Conservation (phyloP, 2,113 vertebrate genomes). For the Xenus cinereus region DNA sequence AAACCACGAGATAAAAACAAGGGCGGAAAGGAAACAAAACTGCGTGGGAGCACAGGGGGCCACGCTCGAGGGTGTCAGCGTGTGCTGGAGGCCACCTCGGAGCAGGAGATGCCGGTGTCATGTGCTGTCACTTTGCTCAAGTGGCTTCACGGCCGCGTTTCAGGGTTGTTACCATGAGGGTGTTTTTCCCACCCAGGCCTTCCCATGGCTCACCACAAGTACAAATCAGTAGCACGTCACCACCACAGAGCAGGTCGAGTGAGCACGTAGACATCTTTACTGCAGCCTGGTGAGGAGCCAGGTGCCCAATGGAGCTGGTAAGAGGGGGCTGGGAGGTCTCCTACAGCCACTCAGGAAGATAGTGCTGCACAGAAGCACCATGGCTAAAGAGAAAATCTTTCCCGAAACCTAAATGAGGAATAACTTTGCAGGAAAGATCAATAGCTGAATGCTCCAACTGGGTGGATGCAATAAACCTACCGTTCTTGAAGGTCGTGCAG, state of each 20-base stretch:
- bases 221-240: not conserved
- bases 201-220: not conserved
- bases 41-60: not conserved
- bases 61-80: accelerated
- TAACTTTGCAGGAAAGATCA: not conserved
- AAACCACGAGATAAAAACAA: not conserved
- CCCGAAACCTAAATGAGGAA: accelerated
- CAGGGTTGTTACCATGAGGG: not conserved
- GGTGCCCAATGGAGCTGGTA: accelerated
- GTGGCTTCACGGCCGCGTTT: not conserved
- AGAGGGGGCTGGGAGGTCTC: not conserved
- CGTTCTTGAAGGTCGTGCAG: constrained; percentile 95
- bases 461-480: constrained; percentile 56
- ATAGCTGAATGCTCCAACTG: not conserved
- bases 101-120: not conserved
- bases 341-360: not conserved
- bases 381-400: too few species aligned
- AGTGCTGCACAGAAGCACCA: accelerated
- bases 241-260: not conserved
- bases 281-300: not conserved
- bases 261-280: not conserved
- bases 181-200: not conserved
- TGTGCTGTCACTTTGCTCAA: too few species aligned
- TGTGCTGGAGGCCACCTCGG: not conserved
- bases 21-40: not conserved